A percentile compares a stretch with the other conserved stretches of the same genome.
phyloP scores from a whole-genome alignment of 2,113 vertebrate genomes.

The Gopherus flavomarginatus region DNA sequence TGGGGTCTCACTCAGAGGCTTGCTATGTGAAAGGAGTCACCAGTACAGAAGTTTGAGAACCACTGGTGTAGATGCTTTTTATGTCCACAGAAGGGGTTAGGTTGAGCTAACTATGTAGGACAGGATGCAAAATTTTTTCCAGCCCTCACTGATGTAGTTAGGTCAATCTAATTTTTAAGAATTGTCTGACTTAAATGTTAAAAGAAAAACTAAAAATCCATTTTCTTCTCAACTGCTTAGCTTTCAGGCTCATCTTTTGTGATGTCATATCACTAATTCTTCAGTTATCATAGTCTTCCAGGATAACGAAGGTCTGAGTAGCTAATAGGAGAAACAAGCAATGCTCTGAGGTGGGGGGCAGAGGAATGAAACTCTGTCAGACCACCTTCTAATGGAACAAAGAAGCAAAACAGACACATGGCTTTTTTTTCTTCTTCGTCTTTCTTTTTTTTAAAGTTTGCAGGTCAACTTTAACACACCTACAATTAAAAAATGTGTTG shows the following conservation, averaged over 20 bases:
- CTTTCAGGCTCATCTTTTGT: not conserved
- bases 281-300: not conserved
- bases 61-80: not conserved
- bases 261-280: not conserved
- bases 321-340: not conserved
- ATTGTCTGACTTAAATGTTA: not conserved
- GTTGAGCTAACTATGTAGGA: accelerated
- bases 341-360: not conserved
- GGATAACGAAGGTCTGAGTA: not conserved
- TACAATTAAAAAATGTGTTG: not conserved
- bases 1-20: no score
- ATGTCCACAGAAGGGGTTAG: not conserved
- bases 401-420: not conserved
- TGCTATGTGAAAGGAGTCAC: no score
- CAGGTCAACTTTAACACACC: not conserved
- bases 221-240: not conserved
- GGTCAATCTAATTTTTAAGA: not conserved
- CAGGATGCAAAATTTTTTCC: not conserved
- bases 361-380: not conserved
- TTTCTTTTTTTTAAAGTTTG: not conserved
- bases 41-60: no score
- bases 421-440: not conserved
- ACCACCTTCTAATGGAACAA: not conserved
- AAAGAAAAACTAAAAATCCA: not conserved
- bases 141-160: not conserved